Evolutionary conservation across 2,888 invertebrate genomes (phyloP).

Genomic region (Synanthedon vespiformis): DNA sequence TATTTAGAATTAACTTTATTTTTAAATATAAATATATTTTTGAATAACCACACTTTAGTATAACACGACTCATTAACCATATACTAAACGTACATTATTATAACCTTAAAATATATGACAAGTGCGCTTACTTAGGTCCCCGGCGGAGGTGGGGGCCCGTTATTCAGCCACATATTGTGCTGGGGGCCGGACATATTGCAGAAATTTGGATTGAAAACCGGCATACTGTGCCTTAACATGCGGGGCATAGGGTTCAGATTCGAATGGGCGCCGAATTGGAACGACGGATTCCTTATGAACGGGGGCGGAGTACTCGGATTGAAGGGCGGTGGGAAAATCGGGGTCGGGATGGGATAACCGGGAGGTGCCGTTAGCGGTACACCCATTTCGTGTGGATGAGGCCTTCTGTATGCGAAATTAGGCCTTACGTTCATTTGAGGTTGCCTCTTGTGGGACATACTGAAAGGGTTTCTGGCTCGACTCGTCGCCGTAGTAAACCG

Average conservation of each 20-base stretch:
- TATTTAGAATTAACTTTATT: conserved; percentile 41
- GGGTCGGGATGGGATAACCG: conserved; percentile 17
- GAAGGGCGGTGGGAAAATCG: conserved; percentile 31
- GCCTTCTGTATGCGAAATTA: conserved; percentile 24
- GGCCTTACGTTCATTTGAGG: conserved; percentile 29
- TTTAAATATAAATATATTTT: conserved; percentile 60
- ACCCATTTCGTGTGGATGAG: conserved; percentile 20
- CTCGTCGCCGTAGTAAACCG: conserved; percentile 50
- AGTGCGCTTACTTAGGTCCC: conserved; percentile 39
- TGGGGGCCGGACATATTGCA: conserved; percentile 27
- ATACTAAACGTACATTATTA: conserved; percentile 23
- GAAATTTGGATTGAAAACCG: conserved; percentile 34
- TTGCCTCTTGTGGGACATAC: conserved; percentile 28
- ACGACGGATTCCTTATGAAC: conserved; percentile 20
- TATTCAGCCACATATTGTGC: conserved; percentile 30
- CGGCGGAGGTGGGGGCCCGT: conserved; percentile 49
- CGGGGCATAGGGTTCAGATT: conserved; percentile 23
- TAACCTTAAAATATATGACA: conserved; percentile 15
- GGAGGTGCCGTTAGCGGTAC: conserved; percentile 20
- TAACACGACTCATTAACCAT: conserved; percentile 28
- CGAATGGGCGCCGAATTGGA: conserved; percentile 35
- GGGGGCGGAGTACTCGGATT: conserved; percentile 20
- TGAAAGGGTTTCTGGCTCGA: conserved; percentile 42
- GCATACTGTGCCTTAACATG: conserved; percentile 28
- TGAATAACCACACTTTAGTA: conserved; percentile 64